A percentile compares a stretch with the other conserved stretches of the same genome.
Conservation (phyloP, 2,113 vertebrate species). For the Hiodon alosoides region DNA sequence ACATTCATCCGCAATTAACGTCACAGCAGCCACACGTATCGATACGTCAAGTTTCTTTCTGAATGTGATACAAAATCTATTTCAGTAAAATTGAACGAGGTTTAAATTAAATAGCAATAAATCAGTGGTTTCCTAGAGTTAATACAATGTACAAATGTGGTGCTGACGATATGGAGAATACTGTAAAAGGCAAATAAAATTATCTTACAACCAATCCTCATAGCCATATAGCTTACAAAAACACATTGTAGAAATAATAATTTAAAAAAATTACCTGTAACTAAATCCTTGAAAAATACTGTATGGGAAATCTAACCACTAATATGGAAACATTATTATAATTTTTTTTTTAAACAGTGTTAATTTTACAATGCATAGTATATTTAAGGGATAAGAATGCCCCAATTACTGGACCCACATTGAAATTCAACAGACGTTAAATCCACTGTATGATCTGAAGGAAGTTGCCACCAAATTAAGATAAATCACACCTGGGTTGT, state of each 20-base stretch:
- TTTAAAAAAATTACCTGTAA: neutral
- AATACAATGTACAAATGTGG: neutral
- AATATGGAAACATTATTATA: neutral
- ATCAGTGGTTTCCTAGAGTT: neutral
- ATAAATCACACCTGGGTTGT: neutral
- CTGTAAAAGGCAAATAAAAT: neutral
- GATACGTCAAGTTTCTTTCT: neutral
- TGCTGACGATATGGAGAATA: neutral
- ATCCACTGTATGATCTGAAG: neutral
- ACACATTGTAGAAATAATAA: too few relatives aligned
- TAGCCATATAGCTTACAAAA: too few relatives aligned
- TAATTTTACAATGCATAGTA: neutral
- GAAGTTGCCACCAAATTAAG: neutral
- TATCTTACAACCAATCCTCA: too few relatives aligned
- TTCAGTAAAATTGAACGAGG: neutral
- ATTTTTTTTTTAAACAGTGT: neutral
- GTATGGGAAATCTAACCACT: neutral
- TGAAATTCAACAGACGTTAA: neutral
- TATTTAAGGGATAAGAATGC: neutral
- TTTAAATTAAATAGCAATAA: slow-evolving; percentile 15
- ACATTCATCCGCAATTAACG: neutral
- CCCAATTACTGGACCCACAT: neutral
- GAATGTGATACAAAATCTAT: neutral
- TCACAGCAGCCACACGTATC: neutral
- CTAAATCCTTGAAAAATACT: neutral